These are phyloP conservation scores for Heliconius cydno DNA, from an alignment of 2,888 invertebrate species.

Conservation along the genomic window DNA sequence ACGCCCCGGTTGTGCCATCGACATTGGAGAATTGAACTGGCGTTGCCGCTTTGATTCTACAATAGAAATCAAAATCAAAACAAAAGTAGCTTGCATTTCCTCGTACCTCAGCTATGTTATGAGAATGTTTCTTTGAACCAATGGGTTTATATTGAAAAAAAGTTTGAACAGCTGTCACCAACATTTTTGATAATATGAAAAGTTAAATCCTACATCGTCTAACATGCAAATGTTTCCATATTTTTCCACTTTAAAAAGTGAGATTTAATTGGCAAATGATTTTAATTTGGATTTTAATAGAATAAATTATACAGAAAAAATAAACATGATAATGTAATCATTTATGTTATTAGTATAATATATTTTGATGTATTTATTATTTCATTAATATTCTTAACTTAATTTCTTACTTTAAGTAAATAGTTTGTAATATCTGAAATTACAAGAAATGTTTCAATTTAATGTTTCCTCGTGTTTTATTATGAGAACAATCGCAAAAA, in stretches of 20 bases:
- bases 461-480: slow-evolving; percentile 18
- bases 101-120: slow-evolving; percentile 24
- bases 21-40: background rate
- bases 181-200: slow-evolving; percentile 5
- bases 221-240: too few species aligned
- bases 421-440: slow-evolving; percentile 27
- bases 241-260: too few species aligned
- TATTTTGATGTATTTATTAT: too few species aligned
- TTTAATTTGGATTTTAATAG: too few species aligned
- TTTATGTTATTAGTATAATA: too few species aligned
- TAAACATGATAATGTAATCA: too few species aligned
- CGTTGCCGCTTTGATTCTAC: slow-evolving; percentile 28
- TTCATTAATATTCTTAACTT: background rate
- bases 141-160: slow-evolving; percentile 32
- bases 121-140: slow-evolving; percentile 19
- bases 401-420: background rate
- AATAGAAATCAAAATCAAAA: slow-evolving; percentile 30
- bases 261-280: too few species aligned
- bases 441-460: background rate
- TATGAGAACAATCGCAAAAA: slow-evolving; percentile 14
- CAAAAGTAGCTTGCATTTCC: slow-evolving; percentile 38
- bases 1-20: slow-evolving; percentile 24
- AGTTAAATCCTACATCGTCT: background rate
- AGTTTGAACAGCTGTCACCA: slow-evolving; percentile 24
- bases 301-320: too few species aligned